These are phyloP conservation scores for Psittacus erithacus DNA, from an alignment of 2,113 vertebrate genomes.

Conservation along the genomic window DNA sequence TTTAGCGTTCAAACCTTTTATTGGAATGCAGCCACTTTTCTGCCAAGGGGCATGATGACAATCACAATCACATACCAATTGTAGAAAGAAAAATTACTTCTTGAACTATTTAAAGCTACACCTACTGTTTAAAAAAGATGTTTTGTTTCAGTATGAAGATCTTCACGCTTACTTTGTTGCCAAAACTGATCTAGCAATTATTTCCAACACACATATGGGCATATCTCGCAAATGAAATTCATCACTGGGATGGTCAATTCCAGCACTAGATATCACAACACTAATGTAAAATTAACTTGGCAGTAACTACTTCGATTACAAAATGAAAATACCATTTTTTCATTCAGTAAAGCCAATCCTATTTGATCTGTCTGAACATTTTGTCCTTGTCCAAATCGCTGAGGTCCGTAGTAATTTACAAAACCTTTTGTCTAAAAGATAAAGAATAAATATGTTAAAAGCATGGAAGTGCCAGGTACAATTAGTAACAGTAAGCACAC, in stretches of 20 bases:
- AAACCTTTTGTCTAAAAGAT: slow-evolving; percentile 79
- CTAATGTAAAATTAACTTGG: neutral
- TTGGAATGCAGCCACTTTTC: neutral
- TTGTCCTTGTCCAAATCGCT: slow-evolving; percentile 83
- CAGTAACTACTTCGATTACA: neutral
- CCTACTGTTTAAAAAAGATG: neutral
- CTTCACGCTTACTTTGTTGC: neutral
- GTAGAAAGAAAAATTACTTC: neutral
- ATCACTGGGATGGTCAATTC: neutral
- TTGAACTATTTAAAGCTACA: neutral
- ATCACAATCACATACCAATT: neutral
- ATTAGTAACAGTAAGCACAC: neutral
- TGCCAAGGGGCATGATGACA: neutral
- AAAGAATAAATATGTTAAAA: slow-evolving; percentile 22
- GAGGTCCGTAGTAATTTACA: slow-evolving; percentile 86
- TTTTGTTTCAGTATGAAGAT: neutral
- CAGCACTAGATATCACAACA: neutral
- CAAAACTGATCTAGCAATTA: neutral
- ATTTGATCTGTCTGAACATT: slow-evolving; percentile 82
- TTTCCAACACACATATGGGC: neutral
- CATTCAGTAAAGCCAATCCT: slow-evolving; percentile 83
- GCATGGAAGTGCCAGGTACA: neutral
- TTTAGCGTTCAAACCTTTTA: neutral
- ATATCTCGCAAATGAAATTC: neutral
- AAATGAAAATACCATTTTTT: slow-evolving; percentile 77